Percentiles rank a stretch among this genome's conserved stretches.
These are phyloP conservation scores for Lochmaea capreae DNA, from an alignment of 2,888 invertebrate species.

Conservation along the genomic window DNA sequence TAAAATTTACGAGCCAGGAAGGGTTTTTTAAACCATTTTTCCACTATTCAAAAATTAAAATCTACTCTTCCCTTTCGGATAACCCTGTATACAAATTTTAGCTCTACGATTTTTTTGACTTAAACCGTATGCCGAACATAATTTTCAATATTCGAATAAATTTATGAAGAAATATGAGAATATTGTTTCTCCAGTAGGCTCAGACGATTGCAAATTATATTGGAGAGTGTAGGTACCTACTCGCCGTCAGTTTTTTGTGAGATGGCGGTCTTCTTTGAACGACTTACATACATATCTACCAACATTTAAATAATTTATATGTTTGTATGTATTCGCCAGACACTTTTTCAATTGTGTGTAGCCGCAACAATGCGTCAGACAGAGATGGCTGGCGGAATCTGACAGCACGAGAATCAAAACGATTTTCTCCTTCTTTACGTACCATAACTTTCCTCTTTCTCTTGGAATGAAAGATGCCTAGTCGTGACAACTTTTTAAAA, in stretches of 20 bases:
- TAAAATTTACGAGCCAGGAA: no score
- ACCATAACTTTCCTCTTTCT: no score
- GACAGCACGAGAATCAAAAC: conserved; percentile 53
- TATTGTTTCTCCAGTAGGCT: conserved; percentile 37
- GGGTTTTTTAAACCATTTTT: no score
- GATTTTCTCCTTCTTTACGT: no score
- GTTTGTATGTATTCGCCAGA: conserved; percentile 64
- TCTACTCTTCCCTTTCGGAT: no score
- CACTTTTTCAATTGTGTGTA: conserved; percentile 63
- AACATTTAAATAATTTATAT: conserved; percentile 68
- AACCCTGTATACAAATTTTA: no score
- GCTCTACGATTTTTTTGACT: no score
- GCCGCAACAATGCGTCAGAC: conserved; percentile 59
- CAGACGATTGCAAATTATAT: conserved; percentile 61
- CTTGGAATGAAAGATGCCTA: no score
- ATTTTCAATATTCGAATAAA: background rate
- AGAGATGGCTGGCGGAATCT: conserved; percentile 57
- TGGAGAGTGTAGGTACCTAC: conserved; percentile 61
- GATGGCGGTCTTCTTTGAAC: conserved; percentile 64
- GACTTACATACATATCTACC: conserved; percentile 66
- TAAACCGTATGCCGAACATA: no score
- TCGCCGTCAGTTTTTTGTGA: conserved; percentile 62
- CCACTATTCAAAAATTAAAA: no score
- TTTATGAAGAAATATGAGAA: background rate
- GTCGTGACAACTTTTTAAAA: no score